Evolutionary conservation across 1,140 invertebrate genomes (phyloP), one percentile per base, ranked within the genome.

Genomic region (Thrips palmi): DNA sequence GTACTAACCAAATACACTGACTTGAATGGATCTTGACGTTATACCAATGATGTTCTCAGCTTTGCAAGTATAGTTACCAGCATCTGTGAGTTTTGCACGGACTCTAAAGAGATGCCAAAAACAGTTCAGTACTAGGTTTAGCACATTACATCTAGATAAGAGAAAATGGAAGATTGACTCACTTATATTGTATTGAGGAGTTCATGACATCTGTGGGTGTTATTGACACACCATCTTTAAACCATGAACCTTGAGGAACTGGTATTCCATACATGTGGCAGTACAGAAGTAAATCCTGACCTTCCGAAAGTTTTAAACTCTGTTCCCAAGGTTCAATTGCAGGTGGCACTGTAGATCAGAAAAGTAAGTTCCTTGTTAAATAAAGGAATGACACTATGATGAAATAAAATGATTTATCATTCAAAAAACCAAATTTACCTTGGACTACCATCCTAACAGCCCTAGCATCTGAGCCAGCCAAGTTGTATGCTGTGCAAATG

Each of bases 401-500:
- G 19, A 21, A 33, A 39, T 39, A n/a, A n/a, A n/a, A n/a, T n/a
- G n/a, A 14, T 11, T 24, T 15, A 10, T 6, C 20, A 14, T 41
- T 18, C 17, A 39, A n/a, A 18, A 38, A 11, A 28, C 6, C n/a
- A 32, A 14, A 23, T 28, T 38, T 32, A 51, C 49, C 41, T 34
- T 48, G 39, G 14, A 49, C 43, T 25, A 37, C 21, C n/a, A 51
- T 14, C 10, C 30, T 32, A 12, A 40, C 34, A 21, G 43, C 33
- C 33, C 35, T 36, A 8, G 27, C 33, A 12, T 37, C 41, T 25
- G 42, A 40, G 6, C 49, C 49, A 30, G 42, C 48, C 6, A 42
- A n/a, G 28, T 51, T 51, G 14, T 33, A 33, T 12, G 49, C 48
- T 30, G 27, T 53, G 35, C 54, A 68, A 6, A 49, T 49, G 42